phyloP scores from a whole-genome alignment of 2,113 vertebrate species.

The Ophiodon elongatus region DNA sequence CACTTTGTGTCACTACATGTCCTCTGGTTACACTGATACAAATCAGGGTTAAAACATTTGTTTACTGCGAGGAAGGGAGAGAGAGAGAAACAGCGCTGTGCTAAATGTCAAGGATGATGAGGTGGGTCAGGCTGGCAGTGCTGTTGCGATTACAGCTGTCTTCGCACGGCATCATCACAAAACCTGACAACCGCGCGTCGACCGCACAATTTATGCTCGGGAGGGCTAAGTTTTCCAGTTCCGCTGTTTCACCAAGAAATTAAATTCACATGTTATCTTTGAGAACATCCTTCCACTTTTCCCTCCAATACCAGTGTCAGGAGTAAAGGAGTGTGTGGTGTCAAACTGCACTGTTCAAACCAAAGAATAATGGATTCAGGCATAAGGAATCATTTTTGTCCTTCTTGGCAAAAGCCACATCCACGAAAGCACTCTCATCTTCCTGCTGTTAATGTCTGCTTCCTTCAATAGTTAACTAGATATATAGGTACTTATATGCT shows the following conservation, averaged over 20 bases:
- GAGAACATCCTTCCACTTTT: slow-evolving; percentile 61
- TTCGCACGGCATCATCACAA: slow-evolving; percentile 67
- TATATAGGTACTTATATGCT: slow-evolving; percentile 18
- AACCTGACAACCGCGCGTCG: slow-evolving; percentile 56
- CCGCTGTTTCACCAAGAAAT: slow-evolving; percentile 67
- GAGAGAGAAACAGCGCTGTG: slow-evolving; percentile 26
- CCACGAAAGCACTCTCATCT: slow-evolving; percentile 18
- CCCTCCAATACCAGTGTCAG: slow-evolving; percentile 24
- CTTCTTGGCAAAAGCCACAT: slow-evolving; percentile 44
- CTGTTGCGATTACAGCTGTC: slow-evolving; percentile 65
- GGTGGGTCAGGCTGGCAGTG: slow-evolving; percentile 73
- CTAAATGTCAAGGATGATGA: slow-evolving; percentile 84
- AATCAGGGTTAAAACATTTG: slow-evolving; percentile 77
- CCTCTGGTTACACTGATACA: slow-evolving; percentile 68
- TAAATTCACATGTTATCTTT: slow-evolving; percentile 69
- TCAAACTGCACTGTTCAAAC: slow-evolving; percentile 49
- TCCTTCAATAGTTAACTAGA: slow-evolving; percentile 34
- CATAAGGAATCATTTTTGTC: slow-evolving; percentile 34
- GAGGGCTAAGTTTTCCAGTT: slow-evolving; percentile 48
- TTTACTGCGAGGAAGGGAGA: slow-evolving; percentile 61
- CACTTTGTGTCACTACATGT: slow-evolving; percentile 54
- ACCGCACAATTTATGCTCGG: slow-evolving; percentile 61
- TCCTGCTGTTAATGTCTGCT: slow-evolving; percentile 25
- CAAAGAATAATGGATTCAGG: slow-evolving; percentile 58
- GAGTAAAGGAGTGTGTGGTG: slow-evolving; percentile 37